These are phyloP conservation scores for Muraenolepis orangiensis DNA, from an alignment of 2,797 vertebrate genomes.

Conservation along the genomic window DNA sequence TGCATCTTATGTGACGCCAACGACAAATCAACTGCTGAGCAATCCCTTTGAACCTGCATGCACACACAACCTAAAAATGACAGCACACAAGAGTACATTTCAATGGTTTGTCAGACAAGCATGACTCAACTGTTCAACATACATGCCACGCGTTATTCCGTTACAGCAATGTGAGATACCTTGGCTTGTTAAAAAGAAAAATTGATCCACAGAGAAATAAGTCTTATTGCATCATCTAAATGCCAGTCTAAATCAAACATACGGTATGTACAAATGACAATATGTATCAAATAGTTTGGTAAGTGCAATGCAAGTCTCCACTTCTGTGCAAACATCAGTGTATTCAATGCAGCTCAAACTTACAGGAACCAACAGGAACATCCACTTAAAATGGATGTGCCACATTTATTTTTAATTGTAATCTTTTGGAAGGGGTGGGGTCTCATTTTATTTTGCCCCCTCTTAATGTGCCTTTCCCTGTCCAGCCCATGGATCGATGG, in stretches of 20 bases:
- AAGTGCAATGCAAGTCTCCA: conserved; percentile 68
- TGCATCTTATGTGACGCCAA: conserved; percentile 16
- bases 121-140: conserved; percentile 30
- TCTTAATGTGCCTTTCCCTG: conserved; percentile 18
- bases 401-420: conserved; percentile 3
- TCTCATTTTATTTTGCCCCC: conserved; percentile 22
- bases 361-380: conserved; percentile 34
- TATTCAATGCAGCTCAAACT: conserved; percentile 50
- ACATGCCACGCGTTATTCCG: conserved; percentile 47
- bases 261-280: conserved; percentile 64
- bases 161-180: conserved; percentile 64
- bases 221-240: conserved; percentile 76
- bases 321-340: conserved; percentile 53
- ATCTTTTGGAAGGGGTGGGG: background rate
- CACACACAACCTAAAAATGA: conserved; percentile 31
- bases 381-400: conserved; percentile 34
- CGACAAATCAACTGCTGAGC: background rate
- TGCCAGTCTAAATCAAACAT: conserved; percentile 63
- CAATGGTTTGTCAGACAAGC: conserved; percentile 34
- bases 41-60: conserved; percentile 28
- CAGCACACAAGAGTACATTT: conserved; percentile 28
- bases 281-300: conserved; percentile 66
- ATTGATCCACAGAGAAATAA: conserved; percentile 45
- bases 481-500: background rate
- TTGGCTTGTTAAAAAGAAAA: conserved; percentile 60